These are phyloP conservation scores for Drosophila suboccidentalis DNA, from an alignment of 2,888 invertebrate genomes.

Conservation along the genomic window DNA sequence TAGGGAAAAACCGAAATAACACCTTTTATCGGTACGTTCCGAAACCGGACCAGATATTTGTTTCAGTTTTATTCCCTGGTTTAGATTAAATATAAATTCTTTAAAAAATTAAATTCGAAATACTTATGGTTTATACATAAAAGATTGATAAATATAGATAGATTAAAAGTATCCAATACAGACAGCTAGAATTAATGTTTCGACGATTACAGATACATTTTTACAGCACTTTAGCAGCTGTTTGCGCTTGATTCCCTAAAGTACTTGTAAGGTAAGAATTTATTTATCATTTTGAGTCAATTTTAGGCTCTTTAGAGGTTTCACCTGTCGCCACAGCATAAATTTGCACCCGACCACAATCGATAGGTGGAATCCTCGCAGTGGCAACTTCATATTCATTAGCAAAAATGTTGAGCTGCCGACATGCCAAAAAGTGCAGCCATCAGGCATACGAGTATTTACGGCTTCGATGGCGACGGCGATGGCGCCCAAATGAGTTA, in stretches of 20 bases:
- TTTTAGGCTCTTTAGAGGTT: slow-evolving; percentile 11
- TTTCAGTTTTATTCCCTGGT: too few relatives aligned
- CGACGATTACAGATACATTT: background rate
- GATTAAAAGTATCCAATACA: background rate
- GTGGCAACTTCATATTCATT: slow-evolving; percentile 66
- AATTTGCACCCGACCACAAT: slow-evolving; percentile 55
- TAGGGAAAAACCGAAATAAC: too few relatives aligned
- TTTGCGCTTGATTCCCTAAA: background rate
- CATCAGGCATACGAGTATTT: slow-evolving; percentile 64
- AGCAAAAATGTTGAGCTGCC: slow-evolving; percentile 63
- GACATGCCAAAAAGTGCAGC: slow-evolving; percentile 72
- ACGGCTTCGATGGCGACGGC: slow-evolving; percentile 50
- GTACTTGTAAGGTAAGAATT: background rate
- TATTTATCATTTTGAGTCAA: slow-evolving; percentile 25
- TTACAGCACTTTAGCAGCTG: background rate
- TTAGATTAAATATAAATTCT: background rate
- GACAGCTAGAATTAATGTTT: background rate
- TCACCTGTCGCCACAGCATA: slow-evolving; percentile 59
- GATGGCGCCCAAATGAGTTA: slow-evolving; percentile 53
- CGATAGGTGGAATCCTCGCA: slow-evolving; percentile 5
- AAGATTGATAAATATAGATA: background rate
- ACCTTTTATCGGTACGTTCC: too few relatives aligned
- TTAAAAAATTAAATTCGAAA: background rate
- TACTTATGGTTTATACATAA: background rate
- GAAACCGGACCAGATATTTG: too few relatives aligned